Base-by-base conservation (phyloP, 2,797 vertebrate species). In the Macropus fuliginosus region DNA sequence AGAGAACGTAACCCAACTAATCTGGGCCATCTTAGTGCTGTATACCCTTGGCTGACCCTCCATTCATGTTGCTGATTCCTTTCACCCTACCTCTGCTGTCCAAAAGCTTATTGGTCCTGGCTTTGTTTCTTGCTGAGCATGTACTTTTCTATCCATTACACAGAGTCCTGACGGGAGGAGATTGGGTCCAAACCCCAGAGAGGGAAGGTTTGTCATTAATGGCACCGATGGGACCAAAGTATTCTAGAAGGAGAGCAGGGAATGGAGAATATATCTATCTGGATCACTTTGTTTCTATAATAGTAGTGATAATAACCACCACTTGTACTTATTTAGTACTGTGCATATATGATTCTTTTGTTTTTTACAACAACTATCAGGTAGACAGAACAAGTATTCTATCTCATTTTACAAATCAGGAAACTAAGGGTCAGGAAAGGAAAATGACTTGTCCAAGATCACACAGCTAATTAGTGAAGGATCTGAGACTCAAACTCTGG, bases 321-420 rank as follows among this genome's bases (percentile, higher is more conserved):
- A 8, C n/a, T 74, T 81, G 6, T 74, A 40, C 66, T 74, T 18
- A 40, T 24, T 40, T 40, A 81, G 9, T 81, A 2, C 8, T 81
- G 18, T 24, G 16, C n/a, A 40, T 81, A 0, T 11, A 24, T 40
- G n/a, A 40, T 40, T 40, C 66, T 74, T 74, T 74, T n/a, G 57
- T 31, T 31, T 14, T 66, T 66, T 16, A 21, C 55, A 56, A 66
- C 34, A 74, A 40, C 62, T 1, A 74, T 74, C 62, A 74, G 62
- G n/a, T 74, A 31, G 31, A 40, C 18, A 40, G n/a, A 40, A 40
- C n/a, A 74, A 74, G n/a, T 74, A 74, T 74, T 74, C 1, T 14
- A 0, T 0, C 54, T 31, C 12, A 0, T n/a, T 81, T 31, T 34
- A 55, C 27, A 62, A 50, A n/a, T 3, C 14, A 52, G 3, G 74